These are phyloP conservation scores for Anabas testudineus DNA, from an alignment of 2,797 vertebrate species.

Conservation along the genomic window DNA sequence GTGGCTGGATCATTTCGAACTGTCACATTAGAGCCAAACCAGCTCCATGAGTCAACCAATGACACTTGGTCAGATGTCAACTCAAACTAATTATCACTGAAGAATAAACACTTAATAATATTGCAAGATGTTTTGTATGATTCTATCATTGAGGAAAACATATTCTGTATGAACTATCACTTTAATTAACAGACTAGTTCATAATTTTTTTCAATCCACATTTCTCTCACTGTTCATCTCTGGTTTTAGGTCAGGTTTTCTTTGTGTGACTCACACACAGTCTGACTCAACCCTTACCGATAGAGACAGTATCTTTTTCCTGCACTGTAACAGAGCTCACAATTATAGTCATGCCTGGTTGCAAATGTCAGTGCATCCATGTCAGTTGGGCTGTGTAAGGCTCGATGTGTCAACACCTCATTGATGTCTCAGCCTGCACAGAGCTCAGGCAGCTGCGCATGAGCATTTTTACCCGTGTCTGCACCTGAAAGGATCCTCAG, in stretches of 20 bases:
- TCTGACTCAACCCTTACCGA: constrained; percentile 48
- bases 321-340: constrained; percentile 56
- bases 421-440: constrained; percentile 73
- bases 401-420: constrained; percentile 78
- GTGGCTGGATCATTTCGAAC: not conserved
- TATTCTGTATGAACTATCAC: not conserved
- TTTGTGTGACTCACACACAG: constrained; percentile 45
- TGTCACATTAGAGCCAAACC: not conserved
- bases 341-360: constrained; percentile 75
- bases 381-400: constrained; percentile 68
- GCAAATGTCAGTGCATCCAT: constrained; percentile 75
- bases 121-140: not conserved
- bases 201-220: not conserved
- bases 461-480: constrained; percentile 79
- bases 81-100: constrained; percentile 2
- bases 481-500: constrained; percentile 78
- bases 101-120: constrained; percentile 5
- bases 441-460: constrained; percentile 47
- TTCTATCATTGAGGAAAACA: not conserved
- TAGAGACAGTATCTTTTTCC: constrained; percentile 49
- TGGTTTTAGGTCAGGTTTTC: constrained; percentile 49
- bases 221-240: not conserved
- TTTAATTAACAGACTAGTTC: not conserved
- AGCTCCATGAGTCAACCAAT: not conserved
- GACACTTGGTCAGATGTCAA: constrained; percentile 5